These are phyloP conservation scores for Labrus mixtus DNA, from an alignment of 2,113 vertebrate genomes.

Conservation along the genomic window DNA sequence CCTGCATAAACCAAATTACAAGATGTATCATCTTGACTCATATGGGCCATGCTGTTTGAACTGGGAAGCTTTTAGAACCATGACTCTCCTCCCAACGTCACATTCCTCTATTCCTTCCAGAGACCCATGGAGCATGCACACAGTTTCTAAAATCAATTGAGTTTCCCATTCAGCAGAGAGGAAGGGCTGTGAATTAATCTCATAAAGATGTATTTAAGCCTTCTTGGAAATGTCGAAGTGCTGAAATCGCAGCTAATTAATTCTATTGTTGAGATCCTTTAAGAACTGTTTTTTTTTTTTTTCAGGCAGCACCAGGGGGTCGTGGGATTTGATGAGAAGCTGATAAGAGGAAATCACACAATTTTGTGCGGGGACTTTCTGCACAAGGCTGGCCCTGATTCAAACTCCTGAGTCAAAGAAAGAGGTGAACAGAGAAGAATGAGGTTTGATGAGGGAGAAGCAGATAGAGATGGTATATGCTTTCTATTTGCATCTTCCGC, in stretches of 20 bases:
- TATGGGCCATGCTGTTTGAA: background rate
- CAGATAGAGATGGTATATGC: background rate
- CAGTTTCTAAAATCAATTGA: conserved; percentile 8
- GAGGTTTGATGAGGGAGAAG: background rate
- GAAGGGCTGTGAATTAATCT: background rate
- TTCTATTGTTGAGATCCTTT: conserved; percentile 42
- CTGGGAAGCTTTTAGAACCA: background rate
- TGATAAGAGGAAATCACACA: conserved; percentile 39
- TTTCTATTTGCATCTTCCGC: conserved; percentile 2
- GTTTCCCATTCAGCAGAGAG: conserved; percentile 5
- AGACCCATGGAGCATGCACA: background rate
- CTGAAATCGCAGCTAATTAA: conserved; percentile 65
- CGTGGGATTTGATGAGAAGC: conserved; percentile 46
- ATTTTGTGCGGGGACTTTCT: background rate
- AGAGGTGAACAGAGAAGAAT: background rate
- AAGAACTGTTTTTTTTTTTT: conserved; percentile 45
- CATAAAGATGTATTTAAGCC: conserved; percentile 14
- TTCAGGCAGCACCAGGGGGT: conserved; percentile 34
- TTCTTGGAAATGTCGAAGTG: conserved; percentile 34
- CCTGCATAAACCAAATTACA: too few species aligned
- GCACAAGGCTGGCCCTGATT: background rate
- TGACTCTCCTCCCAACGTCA: background rate
- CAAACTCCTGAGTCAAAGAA: background rate
- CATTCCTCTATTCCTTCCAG: background rate
- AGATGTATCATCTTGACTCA: too few species aligned